Percentiles rank a stretch among this genome's conserved stretches.
These are phyloP conservation scores for Saguinus midas DNA, from an alignment of 2,113 vertebrate species.

Conservation along the genomic window DNA sequence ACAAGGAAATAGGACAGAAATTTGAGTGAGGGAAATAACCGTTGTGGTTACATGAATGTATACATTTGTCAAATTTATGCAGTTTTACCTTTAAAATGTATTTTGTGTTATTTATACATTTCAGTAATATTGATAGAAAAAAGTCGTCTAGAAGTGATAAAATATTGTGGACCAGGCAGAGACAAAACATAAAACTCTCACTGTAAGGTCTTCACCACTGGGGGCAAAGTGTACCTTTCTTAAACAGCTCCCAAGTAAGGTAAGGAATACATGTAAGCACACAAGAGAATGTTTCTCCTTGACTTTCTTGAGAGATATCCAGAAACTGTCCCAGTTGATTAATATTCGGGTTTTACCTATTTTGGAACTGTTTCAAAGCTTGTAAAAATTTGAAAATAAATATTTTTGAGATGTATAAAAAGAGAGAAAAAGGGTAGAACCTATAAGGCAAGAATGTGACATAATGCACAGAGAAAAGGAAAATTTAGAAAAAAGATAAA, in stretches of 20 bases:
- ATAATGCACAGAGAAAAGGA: neutral
- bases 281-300: neutral
- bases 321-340: rapidly evolving
- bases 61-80: neutral
- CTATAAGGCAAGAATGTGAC: neutral
- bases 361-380: neutral
- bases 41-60: neutral
- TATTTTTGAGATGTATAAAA: neutral
- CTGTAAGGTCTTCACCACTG: neutral
- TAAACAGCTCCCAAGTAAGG: neutral
- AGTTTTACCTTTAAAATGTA: neutral
- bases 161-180: neutral
- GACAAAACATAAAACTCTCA: neutral
- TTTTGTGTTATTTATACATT: neutral
- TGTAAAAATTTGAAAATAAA: neutral
- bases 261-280: neutral
- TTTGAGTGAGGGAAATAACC: neutral
- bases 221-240: neutral
- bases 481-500: neutral
- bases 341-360: neutral
- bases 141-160: neutral
- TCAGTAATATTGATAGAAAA: neutral
- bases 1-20: neutral
- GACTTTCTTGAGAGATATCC: neutral
- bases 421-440: neutral